A percentile compares a stretch with the other conserved stretches of the same genome.
These are phyloP conservation scores for Lagothrix lagotricha DNA, from an alignment of 2,797 vertebrate species.

Conservation along the genomic window DNA sequence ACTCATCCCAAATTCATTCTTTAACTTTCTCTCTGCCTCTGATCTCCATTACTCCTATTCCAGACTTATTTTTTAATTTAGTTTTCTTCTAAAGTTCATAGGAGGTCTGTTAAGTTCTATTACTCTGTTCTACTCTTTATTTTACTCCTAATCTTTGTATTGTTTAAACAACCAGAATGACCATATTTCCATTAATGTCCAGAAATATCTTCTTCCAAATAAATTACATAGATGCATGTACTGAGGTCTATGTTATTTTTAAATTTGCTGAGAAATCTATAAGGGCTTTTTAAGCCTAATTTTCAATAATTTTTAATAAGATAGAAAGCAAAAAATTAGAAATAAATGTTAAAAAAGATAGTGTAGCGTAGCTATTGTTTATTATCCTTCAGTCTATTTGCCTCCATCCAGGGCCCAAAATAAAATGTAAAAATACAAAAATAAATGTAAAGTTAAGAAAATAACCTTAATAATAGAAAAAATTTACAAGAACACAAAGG, in stretches of 20 bases:
- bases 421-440: constrained; percentile 24
- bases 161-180: background rate
- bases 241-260: constrained; percentile 2
- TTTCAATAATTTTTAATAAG: constrained; percentile 26
- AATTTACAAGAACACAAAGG: background rate
- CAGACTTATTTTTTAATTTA: background rate
- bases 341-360: background rate
- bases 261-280: background rate
- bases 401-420: background rate
- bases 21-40: background rate
- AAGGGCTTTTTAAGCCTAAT: background rate
- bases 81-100: background rate
- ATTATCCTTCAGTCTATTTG: background rate
- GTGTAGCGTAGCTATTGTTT: background rate
- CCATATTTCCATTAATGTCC: background rate
- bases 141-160: background rate
- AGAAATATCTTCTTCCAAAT: constrained; percentile 29
- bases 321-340: background rate
- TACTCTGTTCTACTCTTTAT: background rate
- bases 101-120: background rate
- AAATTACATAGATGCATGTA: background rate
- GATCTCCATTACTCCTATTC: background rate
- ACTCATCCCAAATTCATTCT: background rate
- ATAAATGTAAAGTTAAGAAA: constrained; percentile 19
- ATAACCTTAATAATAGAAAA: constrained; percentile 1